Evolutionary conservation across 2,113 vertebrate species (phyloP).

Genomic region (Garra rufa): DNA sequence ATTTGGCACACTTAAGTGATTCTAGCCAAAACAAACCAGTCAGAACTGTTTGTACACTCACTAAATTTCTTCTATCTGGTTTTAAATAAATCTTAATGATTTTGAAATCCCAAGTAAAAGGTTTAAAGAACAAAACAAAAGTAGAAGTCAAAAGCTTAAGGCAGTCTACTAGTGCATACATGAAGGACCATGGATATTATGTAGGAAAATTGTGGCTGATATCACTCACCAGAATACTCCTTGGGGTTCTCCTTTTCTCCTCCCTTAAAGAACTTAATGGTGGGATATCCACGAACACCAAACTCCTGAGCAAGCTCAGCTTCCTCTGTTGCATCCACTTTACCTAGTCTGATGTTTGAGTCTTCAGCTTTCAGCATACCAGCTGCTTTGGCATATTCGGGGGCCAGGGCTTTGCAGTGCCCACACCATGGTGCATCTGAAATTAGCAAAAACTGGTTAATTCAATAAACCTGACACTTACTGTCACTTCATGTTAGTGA

Average conservation of each 20-base stretch:
- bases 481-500: background rate
- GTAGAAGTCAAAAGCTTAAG: background rate
- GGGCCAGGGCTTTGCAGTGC: conserved; percentile 95
- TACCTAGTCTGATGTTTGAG: conserved; percentile 87
- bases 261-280: conserved; percentile 97
- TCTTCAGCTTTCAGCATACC: conserved; percentile 86
- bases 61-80: background rate
- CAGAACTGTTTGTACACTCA: background rate
- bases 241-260: conserved; percentile 87
- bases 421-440: conserved; percentile 98
- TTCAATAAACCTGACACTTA: background rate
- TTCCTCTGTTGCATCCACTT: conserved; percentile 97
- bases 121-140: background rate
- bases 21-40: background rate
- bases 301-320: conserved; percentile 91
- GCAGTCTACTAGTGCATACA: background rate
- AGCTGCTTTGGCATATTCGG: conserved; percentile 92
- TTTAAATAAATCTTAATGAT: background rate
- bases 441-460: background rate
- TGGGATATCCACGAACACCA: conserved; percentile 92
- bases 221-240: conserved; percentile 89
- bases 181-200: background rate
- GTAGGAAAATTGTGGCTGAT: background rate
- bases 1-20: background rate
- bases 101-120: background rate